Evolutionary conservation across 2,797 vertebrate species (phyloP), one percentile per base, ranked within the genome.

Genomic region (Hafferia zeledoni): DNA sequence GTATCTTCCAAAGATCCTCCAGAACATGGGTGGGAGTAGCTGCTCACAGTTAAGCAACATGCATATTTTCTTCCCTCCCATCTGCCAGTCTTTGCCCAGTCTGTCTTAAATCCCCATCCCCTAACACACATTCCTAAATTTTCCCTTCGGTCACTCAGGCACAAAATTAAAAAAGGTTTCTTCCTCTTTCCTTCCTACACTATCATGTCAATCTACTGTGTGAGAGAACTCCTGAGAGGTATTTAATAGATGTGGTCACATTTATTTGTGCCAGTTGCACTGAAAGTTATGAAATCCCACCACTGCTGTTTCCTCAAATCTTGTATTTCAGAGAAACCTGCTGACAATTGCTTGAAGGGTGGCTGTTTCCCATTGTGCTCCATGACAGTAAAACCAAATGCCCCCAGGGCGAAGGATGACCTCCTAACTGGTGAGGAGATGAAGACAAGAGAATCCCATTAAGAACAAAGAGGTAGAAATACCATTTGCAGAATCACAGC

Each of bases 391-490:
- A 81, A 93, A 27, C 76, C 80, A 57, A 80, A 46, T n/a, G 11
- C 24, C 69, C 30, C 22, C 57, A n/a, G 86, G 39, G 77, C 81
- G 75, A 56, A 65, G 56, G 35, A n/a, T 76, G 74, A 89, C 80
- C 83, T 91, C 10, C 15, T 33, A 49, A 35, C 39, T 78, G 46
- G 46, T 64, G 49, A 63, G 72, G 65, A 87, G 80, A 43, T 7
- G 43, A 74, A 81, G 61, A 68, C 33, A 75, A 92, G 83, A 88
- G 85, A 94, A 81, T 77, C 37, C 18, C 61, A 22, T 88, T 77
- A 83, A 56, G 76, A 88, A 65, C 86, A 94, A 81, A 83, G 77
- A 57, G 33, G 20, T 11, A 74, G 65, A 84, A 95, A 95, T 43
- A 13, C 37, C 53, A 15, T 68, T 83, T 88, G 53, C 43, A 78